Evolutionary conservation across 2,113 vertebrate species (phyloP).

Genomic region (Alouatta palliata): DNA sequence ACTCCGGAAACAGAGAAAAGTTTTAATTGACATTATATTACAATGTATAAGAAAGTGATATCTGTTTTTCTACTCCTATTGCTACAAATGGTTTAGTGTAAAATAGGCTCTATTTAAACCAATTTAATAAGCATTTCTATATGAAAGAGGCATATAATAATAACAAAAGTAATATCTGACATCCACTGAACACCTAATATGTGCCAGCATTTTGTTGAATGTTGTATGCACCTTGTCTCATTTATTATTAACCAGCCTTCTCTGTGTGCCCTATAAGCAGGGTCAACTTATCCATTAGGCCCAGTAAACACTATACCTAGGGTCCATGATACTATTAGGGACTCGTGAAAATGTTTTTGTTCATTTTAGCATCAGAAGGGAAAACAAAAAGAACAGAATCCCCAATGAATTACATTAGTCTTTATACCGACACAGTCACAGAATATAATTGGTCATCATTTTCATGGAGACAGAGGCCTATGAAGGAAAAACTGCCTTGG

Average conservation of each 20-base stretch:
- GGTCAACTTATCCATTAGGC: neutral
- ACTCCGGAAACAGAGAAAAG: neutral
- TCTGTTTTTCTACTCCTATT: neutral
- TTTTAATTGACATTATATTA: neutral
- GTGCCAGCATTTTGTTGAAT: neutral
- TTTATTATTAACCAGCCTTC: neutral
- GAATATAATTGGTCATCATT: neutral
- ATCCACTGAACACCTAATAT: neutral
- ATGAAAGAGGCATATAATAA: neutral
- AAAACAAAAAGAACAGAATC: neutral
- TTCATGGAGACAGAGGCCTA: neutral
- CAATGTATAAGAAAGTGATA: neutral
- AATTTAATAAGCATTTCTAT: neutral
- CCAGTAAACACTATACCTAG: neutral
- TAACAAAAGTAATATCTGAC: neutral
- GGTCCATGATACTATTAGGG: neutral
- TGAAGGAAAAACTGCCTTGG: neutral
- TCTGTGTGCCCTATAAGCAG: neutral
- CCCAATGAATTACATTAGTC: neutral
- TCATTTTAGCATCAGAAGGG: conserved; percentile 16
- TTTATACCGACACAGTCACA: neutral
- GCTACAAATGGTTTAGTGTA: neutral
- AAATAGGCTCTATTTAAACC: neutral
- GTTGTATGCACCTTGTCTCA: neutral
- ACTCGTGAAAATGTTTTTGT: neutral